Base-by-base conservation (phyloP, 1,140 invertebrate species). In the Zaprionus gabonicus region DNA sequence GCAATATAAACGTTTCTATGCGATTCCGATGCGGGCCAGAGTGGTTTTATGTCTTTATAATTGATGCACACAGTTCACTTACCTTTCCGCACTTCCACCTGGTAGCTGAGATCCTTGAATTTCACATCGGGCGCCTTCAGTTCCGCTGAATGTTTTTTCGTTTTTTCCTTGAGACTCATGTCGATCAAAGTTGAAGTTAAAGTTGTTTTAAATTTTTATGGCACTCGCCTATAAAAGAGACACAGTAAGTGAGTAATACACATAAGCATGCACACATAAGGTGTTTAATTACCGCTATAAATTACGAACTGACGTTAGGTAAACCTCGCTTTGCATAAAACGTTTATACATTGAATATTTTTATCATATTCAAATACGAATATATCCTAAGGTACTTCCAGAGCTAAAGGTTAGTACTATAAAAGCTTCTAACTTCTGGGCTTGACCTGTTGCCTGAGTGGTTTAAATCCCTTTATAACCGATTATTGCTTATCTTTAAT, bases 81-180 rank as follows among this genome's bases (percentile, higher is more conserved):
- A 85, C 78, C 75, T 81, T 78, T 84, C 6, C 46, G 17, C 65
- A 71, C 46, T 53, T 68, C 34, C n/a, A 65, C 44, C n/a, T n/a
- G 23, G 12, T 80, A 71, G 41, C 9, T 44, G 0, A 84, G 53
- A 55, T 85, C 51, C 51, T 71, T 34, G 63, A 85, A 84, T 36
- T 3, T 10, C 7, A 78, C 77, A 51, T 63, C 36, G 36, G 44
- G 34, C 10, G 57, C 57, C 9, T 60, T 38, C 25, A 13, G 31
- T 2, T 57, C 27, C 49, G 4, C 7, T 17, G 36, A 59, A 13
- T 25, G 36, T 0, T 20, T 9, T 0, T 20, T 9, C 44, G 70
- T 67, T n/a, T 17, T 75, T 59, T 49, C 36, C 53, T 70, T 75
- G 57, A 53, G 27, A 31, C 23, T 53, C 23, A 7, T 5, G n/a